Percentiles rank a stretch among this genome's conserved stretches.
Conservation (phyloP, 2,888 invertebrate genomes). For the Drosophila differens region DNA sequence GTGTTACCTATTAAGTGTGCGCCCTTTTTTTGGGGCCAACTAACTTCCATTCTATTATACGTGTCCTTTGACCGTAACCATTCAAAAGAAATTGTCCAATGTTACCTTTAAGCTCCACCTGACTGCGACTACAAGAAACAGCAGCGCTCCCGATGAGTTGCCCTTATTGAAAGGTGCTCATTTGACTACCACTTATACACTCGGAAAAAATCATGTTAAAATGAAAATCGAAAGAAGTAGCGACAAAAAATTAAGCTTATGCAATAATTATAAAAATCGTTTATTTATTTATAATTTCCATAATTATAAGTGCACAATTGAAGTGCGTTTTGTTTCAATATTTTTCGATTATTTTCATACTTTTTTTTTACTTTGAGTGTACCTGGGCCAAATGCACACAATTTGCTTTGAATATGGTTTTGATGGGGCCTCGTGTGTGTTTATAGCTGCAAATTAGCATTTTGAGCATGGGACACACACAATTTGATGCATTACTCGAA, state of each 20-base stretch:
- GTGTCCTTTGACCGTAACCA: conserved; percentile 76
- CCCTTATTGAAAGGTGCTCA: conserved; percentile 73
- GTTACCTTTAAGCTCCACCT: conserved; percentile 67
- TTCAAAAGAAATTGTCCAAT: conserved; percentile 62
- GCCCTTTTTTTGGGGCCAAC: conserved; percentile 46
- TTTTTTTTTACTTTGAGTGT: background rate
- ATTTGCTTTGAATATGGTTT: conserved; percentile 65
- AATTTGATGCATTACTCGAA: conserved; percentile 64
- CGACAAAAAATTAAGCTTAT: background rate
- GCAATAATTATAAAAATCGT: background rate
- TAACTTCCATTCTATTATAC: conserved; percentile 74
- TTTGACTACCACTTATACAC: conserved; percentile 42
- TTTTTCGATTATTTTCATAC: background rate
- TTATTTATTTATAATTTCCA: background rate
- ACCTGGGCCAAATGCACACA: conserved; percentile 62
- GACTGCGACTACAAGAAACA: conserved; percentile 28
- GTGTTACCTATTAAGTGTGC: conserved; percentile 44
- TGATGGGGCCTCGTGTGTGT: conserved; percentile 27
- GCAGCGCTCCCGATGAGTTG: conserved; percentile 40
- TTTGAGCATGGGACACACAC: conserved; percentile 41
- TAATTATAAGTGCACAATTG: background rate
- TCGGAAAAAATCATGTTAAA: background rate
- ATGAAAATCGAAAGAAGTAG: background rate
- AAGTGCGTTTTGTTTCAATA: background rate
- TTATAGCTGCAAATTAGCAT: conserved; percentile 65